Percentiles rank a stretch among this genome's conserved stretches.
phyloP scores from a whole-genome alignment of 1,140 invertebrate genomes.

The Lamellibrachia luymesi region DNA sequence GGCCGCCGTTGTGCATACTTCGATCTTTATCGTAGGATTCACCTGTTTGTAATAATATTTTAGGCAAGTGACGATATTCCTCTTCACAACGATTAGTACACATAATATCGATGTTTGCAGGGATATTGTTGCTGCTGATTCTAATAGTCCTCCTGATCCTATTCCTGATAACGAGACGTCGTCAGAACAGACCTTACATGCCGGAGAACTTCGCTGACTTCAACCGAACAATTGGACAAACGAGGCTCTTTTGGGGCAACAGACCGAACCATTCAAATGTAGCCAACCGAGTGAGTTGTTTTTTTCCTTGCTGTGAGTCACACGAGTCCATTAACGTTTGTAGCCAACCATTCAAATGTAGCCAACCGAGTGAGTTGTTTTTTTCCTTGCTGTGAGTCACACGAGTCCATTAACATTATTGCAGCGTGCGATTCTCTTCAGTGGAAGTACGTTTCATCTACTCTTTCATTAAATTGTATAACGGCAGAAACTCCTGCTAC shows the following conservation, averaged over 20 bases:
- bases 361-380: too few species aligned
- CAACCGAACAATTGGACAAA: background rate
- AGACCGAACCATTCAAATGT: background rate
- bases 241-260: background rate
- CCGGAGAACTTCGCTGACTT: background rate
- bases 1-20: too few species aligned
- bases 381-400: background rate
- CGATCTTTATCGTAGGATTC: background rate
- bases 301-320: background rate
- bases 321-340: too few species aligned
- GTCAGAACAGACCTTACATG: background rate
- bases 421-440: too few species aligned
- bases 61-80: too few species aligned
- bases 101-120: constrained; percentile 9
- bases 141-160: background rate
- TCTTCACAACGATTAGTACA: too few species aligned
- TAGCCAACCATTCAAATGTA: background rate
- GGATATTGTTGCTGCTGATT: background rate
- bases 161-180: background rate
- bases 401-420: too few species aligned
- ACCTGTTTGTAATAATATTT: background rate
- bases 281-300: background rate
- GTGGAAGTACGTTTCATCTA: too few species aligned
- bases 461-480: too few species aligned
- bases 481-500: too few species aligned